phyloP scores from a whole-genome alignment of 1,140 invertebrate genomes.

The Caenorhabditis latens region DNA sequence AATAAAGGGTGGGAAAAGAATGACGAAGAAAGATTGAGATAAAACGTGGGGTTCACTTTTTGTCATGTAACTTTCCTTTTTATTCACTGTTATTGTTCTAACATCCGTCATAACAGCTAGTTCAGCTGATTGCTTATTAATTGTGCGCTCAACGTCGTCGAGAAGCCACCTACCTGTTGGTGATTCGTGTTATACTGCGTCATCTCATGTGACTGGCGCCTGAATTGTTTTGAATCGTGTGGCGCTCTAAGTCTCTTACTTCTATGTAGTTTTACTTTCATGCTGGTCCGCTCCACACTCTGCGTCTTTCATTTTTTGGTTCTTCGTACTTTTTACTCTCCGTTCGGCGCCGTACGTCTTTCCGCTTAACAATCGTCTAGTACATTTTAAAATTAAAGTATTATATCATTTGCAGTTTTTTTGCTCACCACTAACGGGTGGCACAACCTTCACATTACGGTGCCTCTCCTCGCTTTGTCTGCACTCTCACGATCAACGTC shows the following conservation, averaged over 20 bases:
- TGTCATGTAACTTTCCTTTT: no score
- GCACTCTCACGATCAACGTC: neutral
- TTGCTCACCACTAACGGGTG: neutral
- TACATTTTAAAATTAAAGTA: neutral
- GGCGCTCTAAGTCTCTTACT: conserved; percentile 3
- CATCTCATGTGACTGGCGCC: conserved; percentile 43
- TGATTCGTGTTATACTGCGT: conserved; percentile 42
- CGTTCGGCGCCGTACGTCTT: neutral
- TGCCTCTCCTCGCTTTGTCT: neutral
- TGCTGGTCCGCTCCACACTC: neutral
- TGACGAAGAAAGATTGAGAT: no score
- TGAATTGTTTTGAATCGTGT: conserved; percentile 45
- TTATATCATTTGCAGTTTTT: neutral
- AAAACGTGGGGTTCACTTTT: no score
- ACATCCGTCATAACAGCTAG: no score
- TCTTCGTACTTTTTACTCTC: neutral
- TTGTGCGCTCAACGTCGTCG: neutral
- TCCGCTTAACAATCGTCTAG: neutral
- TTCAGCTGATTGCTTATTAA: neutral
- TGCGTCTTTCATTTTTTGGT: neutral
- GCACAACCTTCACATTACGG: neutral
- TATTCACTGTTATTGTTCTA: no score
- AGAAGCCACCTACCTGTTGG: conserved; percentile 25
- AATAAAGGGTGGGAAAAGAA: no score
- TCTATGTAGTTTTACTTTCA: neutral